Evolutionary conservation across 2,113 vertebrate species (phyloP), one percentile per base, ranked within the genome.

Genomic region (Callaeas wilsoni): DNA sequence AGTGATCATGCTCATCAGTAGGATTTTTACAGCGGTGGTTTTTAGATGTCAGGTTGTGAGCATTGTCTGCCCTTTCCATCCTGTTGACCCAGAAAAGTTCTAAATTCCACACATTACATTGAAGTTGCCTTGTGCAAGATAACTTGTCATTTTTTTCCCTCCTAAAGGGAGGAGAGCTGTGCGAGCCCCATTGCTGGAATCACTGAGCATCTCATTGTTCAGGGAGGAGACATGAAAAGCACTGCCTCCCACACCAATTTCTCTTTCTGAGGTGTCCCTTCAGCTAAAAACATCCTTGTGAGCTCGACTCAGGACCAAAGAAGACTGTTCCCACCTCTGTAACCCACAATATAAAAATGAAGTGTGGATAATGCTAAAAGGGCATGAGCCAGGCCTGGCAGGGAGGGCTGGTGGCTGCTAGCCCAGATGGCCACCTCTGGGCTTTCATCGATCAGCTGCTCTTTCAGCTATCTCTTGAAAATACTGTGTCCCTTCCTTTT

Each of bases 1-100:
- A 9, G 50, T 23, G 16, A 37, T 50, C 6, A 0, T 42, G 13
- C 21, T 64, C 1, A 2, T 35, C n/a, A 7, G 5, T 18, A 7
- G 13, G 29, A 3, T 53, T 35, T 56, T 85, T 35, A 41, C 12
- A 8, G 2, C 21, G 7, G 13, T 44, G 41, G 4, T 52, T 69
- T 84, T 76, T 19, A 42, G 11, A 50, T 59, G 32, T 35, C 20
- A 35, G 1, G 3, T 33, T 47, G 42, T 30, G 35, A 85, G 11
- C 6, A 1, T 3, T 39, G 18, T 37, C 60, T 84, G 41, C 30
- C 47, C 15, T 85, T 70, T n/a, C n/a, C 30, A 23, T 16, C 37
- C 53, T 64, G 3, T 46, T 37, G 47, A 59, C 32, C 8, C 63
- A 57, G n/a, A 14, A 41, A 84, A 46, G 44, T 59, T 88, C 27